Conservation (phyloP, 2,888 invertebrate genomes). For the Agrochola macilenta region DNA sequence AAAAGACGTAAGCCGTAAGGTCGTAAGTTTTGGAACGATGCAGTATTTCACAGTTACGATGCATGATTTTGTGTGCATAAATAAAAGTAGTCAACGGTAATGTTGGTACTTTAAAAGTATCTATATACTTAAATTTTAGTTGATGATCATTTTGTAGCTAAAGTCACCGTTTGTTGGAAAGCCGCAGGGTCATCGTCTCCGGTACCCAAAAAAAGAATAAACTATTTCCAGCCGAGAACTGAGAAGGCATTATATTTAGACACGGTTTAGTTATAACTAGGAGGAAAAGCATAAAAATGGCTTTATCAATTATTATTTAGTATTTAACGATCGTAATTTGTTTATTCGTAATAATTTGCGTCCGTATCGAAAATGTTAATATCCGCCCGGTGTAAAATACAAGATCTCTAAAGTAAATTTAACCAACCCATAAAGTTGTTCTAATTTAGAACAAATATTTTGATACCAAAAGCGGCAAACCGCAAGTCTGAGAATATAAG, state of each 20-base stretch:
- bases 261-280: not conserved
- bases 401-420: constrained; percentile 39
- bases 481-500: constrained; percentile 38
- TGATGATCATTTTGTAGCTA: not conserved
- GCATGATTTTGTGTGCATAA: not conserved
- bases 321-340: constrained; percentile 13
- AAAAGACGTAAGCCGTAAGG: constrained; percentile 38
- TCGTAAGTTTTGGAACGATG: constrained; percentile 34
- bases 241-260: not conserved
- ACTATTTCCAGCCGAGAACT: not conserved
- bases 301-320: constrained; percentile 14
- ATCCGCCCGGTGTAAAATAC: constrained; percentile 38
- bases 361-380: constrained; percentile 38
- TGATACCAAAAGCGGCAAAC: constrained; percentile 43
- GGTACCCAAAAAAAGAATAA: not conserved
- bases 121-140: not conserved
- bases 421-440: constrained; percentile 39
- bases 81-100: not conserved
- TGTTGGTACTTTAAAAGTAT: not conserved
- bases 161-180: not conserved
- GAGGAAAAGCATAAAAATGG: constrained; percentile 12
- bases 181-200: too few species aligned
- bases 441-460: constrained; percentile 56
- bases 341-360: constrained; percentile 37
- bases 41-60: constrained; percentile 13